Base-by-base conservation (phyloP, 1,140 invertebrate species). In the Maconellicoccus hirsutus region DNA sequence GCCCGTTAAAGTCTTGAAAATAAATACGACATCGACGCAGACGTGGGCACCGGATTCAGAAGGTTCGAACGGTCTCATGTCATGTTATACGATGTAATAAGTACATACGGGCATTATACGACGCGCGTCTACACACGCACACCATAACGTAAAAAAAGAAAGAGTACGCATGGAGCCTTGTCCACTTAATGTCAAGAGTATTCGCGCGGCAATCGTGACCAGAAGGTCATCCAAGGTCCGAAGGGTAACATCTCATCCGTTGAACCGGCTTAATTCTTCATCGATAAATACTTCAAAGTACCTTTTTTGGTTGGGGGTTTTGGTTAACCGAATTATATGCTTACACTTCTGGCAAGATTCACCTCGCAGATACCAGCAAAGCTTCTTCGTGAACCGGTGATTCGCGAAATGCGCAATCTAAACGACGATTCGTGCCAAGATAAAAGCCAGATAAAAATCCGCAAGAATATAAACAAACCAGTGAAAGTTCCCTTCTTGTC, bases 151-250 rank as follows among this genome's bases (percentile, higher is more conserved):
- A 52, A 52, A 52, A 19, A 52, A 33, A 16, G n/a, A 52, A 52
- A 52, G 6, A 52, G 42, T 52, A 52, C 42, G 42, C 42, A 52
- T 52, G n/a, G 42, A 52, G 42, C 42, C 42, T 52, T 52, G 42
- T 52, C 42, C 42, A 52, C 42, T 52, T 52, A 52, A 52, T 52
- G 42, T 52, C 42, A 52, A 52, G 42, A 52, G 42, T 52, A 52
- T 52, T 52, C 42, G 42, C 42, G 42, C 42, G 42, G 42, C 42
- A 19, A 52, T 52, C 42, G 42, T 52, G 42, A 52, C 42, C 42
- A 52, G 42, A 52, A 52, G 42, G 42, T 52, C 42, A 52, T 52
- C 42, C 42, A 52, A 52, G 42, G 42, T 52, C 42, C n/a, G 42
- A 52, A 52, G 42, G 42, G 42, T 52, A 52, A 52, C 42, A 52